A percentile compares a stretch with the other conserved stretches of the same genome.
Conservation (phyloP, 2,888 invertebrate genomes). For the Melolontha melolontha region DNA sequence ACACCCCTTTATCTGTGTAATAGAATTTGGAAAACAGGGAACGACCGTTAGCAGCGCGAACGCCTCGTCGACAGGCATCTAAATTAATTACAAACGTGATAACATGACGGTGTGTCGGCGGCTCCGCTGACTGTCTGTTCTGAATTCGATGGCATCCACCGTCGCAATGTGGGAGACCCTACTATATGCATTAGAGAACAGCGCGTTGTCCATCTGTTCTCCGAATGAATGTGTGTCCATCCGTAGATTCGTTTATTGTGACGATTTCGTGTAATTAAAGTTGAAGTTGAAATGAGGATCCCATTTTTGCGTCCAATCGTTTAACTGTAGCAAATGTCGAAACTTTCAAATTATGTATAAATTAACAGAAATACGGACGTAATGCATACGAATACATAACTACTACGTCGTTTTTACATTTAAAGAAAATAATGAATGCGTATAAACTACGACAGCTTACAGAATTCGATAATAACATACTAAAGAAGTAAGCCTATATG, state of each 20-base stretch:
- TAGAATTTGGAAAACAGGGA: slow-evolving; percentile 23
- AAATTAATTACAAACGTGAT: slow-evolving; percentile 32
- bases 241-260: slow-evolving; percentile 17
- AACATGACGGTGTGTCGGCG: slow-evolving; percentile 15
- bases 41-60: background rate
- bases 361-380: too few species aligned
- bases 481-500: too few species aligned
- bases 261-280: slow-evolving; percentile 29
- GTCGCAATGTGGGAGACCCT: too few species aligned
- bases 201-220: slow-evolving; percentile 27
- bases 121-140: slow-evolving; percentile 14
- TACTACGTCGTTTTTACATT: too few species aligned
- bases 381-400: too few species aligned
- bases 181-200: background rate
- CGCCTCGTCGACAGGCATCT: slow-evolving; percentile 12
- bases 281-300: slow-evolving; percentile 11
- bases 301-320: background rate
- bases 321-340: too few species aligned
- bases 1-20: slow-evolving; percentile 30
- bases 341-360: too few species aligned
- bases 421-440: too few species aligned
- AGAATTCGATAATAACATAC: too few species aligned
- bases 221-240: slow-evolving; percentile 8
- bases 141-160: too few species aligned
- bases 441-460: too few species aligned